Base-by-base conservation (phyloP, 2,888 invertebrate species). In the Muschampia plurimacula region DNA sequence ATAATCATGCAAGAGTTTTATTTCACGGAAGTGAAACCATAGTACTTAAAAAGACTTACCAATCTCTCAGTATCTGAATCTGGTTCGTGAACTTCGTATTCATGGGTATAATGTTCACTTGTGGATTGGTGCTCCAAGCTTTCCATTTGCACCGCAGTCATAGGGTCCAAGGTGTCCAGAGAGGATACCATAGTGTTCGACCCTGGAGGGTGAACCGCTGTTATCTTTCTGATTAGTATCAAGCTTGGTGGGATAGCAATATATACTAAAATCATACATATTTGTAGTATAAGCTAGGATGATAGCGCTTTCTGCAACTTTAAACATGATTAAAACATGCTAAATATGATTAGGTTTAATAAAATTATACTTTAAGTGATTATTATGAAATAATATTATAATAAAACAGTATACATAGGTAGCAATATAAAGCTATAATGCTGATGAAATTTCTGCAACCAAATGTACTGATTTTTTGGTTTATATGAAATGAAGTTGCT, bases 111-210 rank as follows among this genome's bases (percentile, higher is more conserved):
- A 67, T 93, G 93, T 79, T 95, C 94, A 73, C 94, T 93, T 1
- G 89, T 90, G 2, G 93, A 91, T 74, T 90, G 92, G 73, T 94
- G 93, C 72, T 93, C 95, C 32, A 93, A 77, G 70, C 93, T 93
- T 81, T 95, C 95, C 86, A 94, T 88, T 75, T 94, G 93, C 5
- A 94, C 90, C 0, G 95, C 87, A 0, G 94, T 95, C 65, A 94
- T 84, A 12, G 96, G 95, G 83, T 96, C 96, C 80, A 96, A 88
- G 32, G 96, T 96, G 82, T 97, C 97, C 78, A 96, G 95, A 22
- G 22, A 22, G 22, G 22, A 22, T 22, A 22, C 22, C 95, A 98
- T 96, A 13, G 97, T 97, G 86, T 97, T 97, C 72, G 97, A 97
- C 78, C 97, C 97, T 95, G 90, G 84, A 89, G 91, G 91, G 86